A percentile compares a stretch with the other conserved stretches of the same genome.
These are phyloP conservation scores for Datnioides undecimradiatus DNA, from an alignment of 2,113 vertebrate species.

Conservation along the genomic window DNA sequence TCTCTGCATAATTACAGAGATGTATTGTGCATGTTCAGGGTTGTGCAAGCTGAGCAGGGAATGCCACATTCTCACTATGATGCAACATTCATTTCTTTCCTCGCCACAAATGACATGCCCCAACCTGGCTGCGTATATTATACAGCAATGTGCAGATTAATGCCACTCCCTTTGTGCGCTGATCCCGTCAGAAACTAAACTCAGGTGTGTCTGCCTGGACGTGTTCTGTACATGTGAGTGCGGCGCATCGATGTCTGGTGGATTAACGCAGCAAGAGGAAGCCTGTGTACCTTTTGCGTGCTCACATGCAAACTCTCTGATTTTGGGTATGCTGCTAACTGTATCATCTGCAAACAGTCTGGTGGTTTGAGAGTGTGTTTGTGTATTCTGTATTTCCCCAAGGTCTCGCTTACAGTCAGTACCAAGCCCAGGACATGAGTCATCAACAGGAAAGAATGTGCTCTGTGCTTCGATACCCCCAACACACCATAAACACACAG, in stretches of 20 bases:
- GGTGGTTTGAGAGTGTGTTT: constrained; percentile 34
- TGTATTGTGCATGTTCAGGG: not conserved
- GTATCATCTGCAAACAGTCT: constrained; percentile 21
- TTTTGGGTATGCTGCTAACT: constrained; percentile 23
- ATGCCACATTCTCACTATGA: constrained; percentile 19
- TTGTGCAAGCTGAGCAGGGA: not conserved
- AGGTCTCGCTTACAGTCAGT: constrained; percentile 53
- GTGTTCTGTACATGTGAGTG: not conserved
- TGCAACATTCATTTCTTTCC: constrained; percentile 39
- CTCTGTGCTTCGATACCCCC: constrained; percentile 59
- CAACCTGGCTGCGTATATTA: constrained; percentile 26
- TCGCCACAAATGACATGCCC: constrained; percentile 29
- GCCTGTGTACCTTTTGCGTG: not conserved
- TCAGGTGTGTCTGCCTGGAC: not conserved
- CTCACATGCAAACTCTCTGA: constrained; percentile 16
- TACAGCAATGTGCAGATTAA: not conserved
- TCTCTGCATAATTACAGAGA: not conserved
- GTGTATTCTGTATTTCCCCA: constrained; percentile 55
- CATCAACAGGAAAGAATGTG: constrained; percentile 80
- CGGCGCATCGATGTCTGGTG: not conserved
- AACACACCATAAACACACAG: constrained; percentile 64
- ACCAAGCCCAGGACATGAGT: constrained; percentile 76
- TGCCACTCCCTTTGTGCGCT: constrained; percentile 30
- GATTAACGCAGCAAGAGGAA: not conserved
- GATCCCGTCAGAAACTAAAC: not conserved